Conservation (phyloP, 1,140 invertebrate genomes). For the Drosophila carrolli region DNA sequence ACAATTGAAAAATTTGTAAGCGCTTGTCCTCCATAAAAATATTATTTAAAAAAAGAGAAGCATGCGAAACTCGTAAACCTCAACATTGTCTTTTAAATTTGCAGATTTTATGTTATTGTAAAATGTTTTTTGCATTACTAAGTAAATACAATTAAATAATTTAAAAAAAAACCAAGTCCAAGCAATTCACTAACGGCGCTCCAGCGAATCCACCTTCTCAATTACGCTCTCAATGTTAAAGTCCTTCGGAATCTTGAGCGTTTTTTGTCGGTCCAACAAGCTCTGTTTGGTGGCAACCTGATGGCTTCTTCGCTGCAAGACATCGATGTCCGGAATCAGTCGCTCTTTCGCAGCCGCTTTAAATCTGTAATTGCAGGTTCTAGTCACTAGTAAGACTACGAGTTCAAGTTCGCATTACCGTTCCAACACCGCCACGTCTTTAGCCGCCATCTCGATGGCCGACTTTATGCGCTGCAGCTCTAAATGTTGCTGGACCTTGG, state of each 20-base stretch:
- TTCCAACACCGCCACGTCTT: constrained; percentile 52
- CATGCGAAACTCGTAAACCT: constrained; percentile 42
- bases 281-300: constrained; percentile 15
- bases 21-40: constrained; percentile 51
- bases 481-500: constrained; percentile 23
- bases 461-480: constrained; percentile 38
- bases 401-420: constrained; percentile 25
- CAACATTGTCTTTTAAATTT: constrained; percentile 51
- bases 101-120: constrained; percentile 70
- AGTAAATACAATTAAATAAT: constrained; percentile 77
- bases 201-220: constrained; percentile 55
- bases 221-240: constrained; percentile 69
- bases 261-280: constrained; percentile 47
- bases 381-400: not conserved
- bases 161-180: constrained; percentile 61
- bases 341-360: constrained; percentile 40
- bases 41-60: constrained; percentile 36
- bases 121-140: constrained; percentile 71
- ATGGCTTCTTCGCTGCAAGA: constrained; percentile 33
- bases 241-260: constrained; percentile 48
- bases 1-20: constrained; percentile 61
- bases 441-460: constrained; percentile 18
- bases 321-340: constrained; percentile 36
- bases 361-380: constrained; percentile 36
- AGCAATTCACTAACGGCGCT: constrained; percentile 21